Conservation (phyloP, 2,888 invertebrate genomes). For the Latheticus oryzae region DNA sequence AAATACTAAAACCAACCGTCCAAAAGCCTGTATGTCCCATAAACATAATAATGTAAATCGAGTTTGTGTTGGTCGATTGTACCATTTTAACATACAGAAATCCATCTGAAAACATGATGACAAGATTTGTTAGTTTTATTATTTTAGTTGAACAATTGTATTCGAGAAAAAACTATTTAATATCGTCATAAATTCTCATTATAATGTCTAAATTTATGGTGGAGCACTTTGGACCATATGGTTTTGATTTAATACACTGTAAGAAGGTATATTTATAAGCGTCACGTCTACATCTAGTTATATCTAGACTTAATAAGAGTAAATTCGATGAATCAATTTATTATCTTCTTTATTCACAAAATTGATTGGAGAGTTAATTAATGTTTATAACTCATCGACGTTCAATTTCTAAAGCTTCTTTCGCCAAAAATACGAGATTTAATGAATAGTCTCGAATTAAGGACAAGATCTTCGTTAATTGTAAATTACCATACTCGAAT, state of each 20-base stretch:
- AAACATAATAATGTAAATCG: too few relatives aligned
- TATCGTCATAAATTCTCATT: conserved; percentile 58
- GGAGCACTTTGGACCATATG: conserved; percentile 53
- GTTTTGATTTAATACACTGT: conserved; percentile 55
- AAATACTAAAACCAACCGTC: conserved; percentile 25
- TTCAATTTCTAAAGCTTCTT: conserved; percentile 27
- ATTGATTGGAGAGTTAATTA: conserved; percentile 31
- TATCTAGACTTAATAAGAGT: conserved; percentile 2
- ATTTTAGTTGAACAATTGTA: conserved; percentile 44
- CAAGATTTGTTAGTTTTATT: conserved; percentile 45
- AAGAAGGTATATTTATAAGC: conserved; percentile 42
- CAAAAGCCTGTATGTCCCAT: too few relatives aligned
- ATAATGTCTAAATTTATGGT: conserved; percentile 57
- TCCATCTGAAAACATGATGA: conserved; percentile 43
- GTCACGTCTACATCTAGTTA: conserved; percentile 28
- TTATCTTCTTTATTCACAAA: conserved; percentile 4
- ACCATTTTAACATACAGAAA: conserved; percentile 38
- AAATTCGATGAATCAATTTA: conserved; percentile 8
- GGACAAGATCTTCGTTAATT: conserved; percentile 54
- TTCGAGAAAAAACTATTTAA: conserved; percentile 50
- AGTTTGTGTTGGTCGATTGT: conserved; percentile 7
- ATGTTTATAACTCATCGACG: conserved; percentile 34
- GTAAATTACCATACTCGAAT: conserved; percentile 63
- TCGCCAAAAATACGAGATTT: conserved; percentile 33
- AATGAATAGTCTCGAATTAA: conserved; percentile 40